phyloP scores from a whole-genome alignment of 1,140 invertebrate species.

The Adoxophyes honmai region DNA sequence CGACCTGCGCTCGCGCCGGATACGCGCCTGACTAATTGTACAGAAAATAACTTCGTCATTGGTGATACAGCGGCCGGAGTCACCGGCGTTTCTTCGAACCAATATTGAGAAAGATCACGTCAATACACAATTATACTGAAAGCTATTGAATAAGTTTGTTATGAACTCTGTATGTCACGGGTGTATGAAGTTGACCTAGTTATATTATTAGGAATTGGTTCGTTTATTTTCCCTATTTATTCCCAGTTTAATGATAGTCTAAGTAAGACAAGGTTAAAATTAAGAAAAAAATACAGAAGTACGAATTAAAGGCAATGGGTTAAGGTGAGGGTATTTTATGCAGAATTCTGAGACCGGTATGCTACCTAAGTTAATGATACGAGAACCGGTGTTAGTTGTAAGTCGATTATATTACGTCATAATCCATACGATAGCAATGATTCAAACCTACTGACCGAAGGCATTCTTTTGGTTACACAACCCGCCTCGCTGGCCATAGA shows the following conservation, averaged over 20 bases:
- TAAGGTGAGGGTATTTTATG: no score
- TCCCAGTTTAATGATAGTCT: no score
- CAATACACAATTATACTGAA: neutral
- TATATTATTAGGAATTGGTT: no score
- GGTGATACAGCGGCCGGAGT: conserved; percentile 61
- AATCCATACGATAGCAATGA: conserved; percentile 37
- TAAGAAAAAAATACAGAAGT: no score
- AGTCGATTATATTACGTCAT: conserved; percentile 56
- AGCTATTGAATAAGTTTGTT: no score
- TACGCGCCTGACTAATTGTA: conserved; percentile 70
- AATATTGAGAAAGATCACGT: conserved; percentile 26
- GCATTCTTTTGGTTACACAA: conserved; percentile 22
- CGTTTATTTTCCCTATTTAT: no score
- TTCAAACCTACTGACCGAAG: conserved; percentile 31
- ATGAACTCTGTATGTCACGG: conserved; percentile 2
- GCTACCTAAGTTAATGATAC: neutral
- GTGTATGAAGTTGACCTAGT: neutral
- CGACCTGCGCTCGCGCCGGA: conserved; percentile 51
- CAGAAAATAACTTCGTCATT: conserved; percentile 74
- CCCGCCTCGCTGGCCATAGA: conserved; percentile 19
- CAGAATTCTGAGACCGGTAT: no score
- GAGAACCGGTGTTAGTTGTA: conserved; percentile 47
- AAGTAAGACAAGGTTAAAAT: no score
- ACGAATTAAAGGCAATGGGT: no score
- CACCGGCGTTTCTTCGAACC: conserved; percentile 66